Conservation (phyloP, 2,888 invertebrate species). For the Drosophila multiciliata region DNA sequence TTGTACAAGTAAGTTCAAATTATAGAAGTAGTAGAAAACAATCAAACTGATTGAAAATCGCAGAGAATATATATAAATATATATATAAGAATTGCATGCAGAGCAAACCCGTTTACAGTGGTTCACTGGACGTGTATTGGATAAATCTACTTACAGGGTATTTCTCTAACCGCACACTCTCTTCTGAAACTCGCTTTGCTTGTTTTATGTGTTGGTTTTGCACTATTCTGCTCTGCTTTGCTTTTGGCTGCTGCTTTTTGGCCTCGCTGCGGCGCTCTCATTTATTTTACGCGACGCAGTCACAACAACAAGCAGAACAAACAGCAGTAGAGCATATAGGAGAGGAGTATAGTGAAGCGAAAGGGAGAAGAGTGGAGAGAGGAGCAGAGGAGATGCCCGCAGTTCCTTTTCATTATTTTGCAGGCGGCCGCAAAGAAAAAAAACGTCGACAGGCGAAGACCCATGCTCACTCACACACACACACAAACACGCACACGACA, state of each 20-base stretch:
- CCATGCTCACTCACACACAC: conserved; percentile 29
- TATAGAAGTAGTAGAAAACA: neutral
- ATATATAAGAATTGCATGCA: too few species aligned
- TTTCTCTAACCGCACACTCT: neutral
- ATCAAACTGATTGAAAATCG: neutral
- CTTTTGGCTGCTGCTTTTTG: conserved; percentile 48
- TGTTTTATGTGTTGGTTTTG: conserved; percentile 32
- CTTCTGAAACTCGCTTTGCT: neutral
- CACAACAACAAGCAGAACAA: conserved; percentile 2
- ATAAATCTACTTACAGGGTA: neutral
- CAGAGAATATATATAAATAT: neutral
- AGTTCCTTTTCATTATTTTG: conserved; percentile 67
- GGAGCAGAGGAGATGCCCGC: conserved; percentile 46
- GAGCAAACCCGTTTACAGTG: neutral
- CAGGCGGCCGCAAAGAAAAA: conserved; percentile 51
- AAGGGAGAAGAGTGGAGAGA: neutral
- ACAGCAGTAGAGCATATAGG: neutral
- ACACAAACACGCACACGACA: conserved; percentile 9
- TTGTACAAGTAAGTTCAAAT: too few species aligned
- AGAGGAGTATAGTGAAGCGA: neutral
- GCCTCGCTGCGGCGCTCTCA: conserved; percentile 52
- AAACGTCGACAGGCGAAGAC: conserved; percentile 34
- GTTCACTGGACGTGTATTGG: too few species aligned
- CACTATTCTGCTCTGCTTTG: conserved; percentile 30
- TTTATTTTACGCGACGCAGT: conserved; percentile 56